Base-by-base conservation (phyloP, 1,140 invertebrate species). In the Anastrepha ludens region DNA sequence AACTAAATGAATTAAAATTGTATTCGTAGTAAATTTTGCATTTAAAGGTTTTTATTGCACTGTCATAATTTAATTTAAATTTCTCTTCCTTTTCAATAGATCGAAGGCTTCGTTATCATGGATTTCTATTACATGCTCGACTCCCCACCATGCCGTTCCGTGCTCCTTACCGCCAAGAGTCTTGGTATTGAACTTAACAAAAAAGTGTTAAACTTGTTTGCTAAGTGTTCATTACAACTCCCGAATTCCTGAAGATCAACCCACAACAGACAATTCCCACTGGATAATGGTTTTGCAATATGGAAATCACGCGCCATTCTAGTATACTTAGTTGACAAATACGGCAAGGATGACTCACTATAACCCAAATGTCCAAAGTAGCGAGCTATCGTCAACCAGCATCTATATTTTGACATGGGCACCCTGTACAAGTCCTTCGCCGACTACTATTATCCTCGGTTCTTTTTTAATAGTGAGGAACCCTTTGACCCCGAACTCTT, bases 121-220 rank as follows among this genome's bases (percentile, higher is more conserved):
- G 93, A 93, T 90, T 93, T 97, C 86, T 97, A 97, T 93, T 96
- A 96, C 93, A 90, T 96, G 87, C 94, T 95, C 58, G 94, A 95
- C 89, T 97, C 96, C 88, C 92, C 96, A 20, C 96, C 96, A 7
- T 96, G 96, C 94, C 94, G 97, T 59, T 94, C 95, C 6, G 95
- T 97, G 58, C 92, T 96, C 87, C 94, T 97, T 90, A 94, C 95
- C 6, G 96, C 96, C 59, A 95, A 95, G 89, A 95, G 95, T 58
- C 91, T 98, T 9, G 96, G 96, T 60, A 90, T 97, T 15, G 95
- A 97, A 87, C 90, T 97, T n/a, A 96, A 97, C 91, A 92, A 97
- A 39, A 96, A 96, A 29, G 29, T 29, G 29, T 29, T 29, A 29
- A 29, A 29, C 29, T 29, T 29, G 29, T 29, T 29, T 29, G 91